Base-by-base conservation (phyloP, 2,797 vertebrate species). In the Lepus oiostolus region DNA sequence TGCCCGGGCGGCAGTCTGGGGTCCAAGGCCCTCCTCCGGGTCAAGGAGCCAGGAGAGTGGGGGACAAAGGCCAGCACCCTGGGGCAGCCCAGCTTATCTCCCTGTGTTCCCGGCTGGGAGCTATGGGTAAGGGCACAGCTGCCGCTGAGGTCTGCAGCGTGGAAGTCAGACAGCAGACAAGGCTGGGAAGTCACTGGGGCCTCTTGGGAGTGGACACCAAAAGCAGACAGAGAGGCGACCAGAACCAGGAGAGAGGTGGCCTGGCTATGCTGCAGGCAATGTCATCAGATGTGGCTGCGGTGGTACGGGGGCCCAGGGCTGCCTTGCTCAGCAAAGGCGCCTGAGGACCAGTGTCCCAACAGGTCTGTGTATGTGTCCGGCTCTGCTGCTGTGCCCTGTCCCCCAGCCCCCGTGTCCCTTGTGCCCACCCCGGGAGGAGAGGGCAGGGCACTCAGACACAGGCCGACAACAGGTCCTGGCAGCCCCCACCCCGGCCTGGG, bases 201-300 rank as follows among this genome's bases (percentile, higher is more conserved):
- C 60, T 72, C 42, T 38, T 5, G 21, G 77, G 35, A 14, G 19
- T n/a, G 50, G 17, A 91, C 67, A 85, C 9, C 0, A 12, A 68
- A 63, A 30, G 28, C 54, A 63, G 81, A 50, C 28, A 71, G 75
- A 60, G 9, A 1, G 2, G 24, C 13, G 74, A 19, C 70, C 38
- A 54, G 81, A 62, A 13, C 17, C 19, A 2, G 74, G 30, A 35
- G 28, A 71, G 7, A 54, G 13, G 7, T 26, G 60, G 38, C 19
- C 22, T 28, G 14, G 1, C 72, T 62, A 24, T 35, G 28, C 10
- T 2, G n/a, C 13, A 5, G 24, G 32, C 11, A 0, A 2, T 9
- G 26, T 16, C 62, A 16, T 60, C 28, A 50, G 17, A 63, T 28
- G 26, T n/a, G 63, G 35, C 35, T 42, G 47, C 7, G 2, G 11